A percentile compares a stretch with the other conserved stretches of the same genome.
Evolutionary conservation across 2,888 invertebrate genomes (phyloP).

Genomic region (Yponomeuta plumbellus): DNA sequence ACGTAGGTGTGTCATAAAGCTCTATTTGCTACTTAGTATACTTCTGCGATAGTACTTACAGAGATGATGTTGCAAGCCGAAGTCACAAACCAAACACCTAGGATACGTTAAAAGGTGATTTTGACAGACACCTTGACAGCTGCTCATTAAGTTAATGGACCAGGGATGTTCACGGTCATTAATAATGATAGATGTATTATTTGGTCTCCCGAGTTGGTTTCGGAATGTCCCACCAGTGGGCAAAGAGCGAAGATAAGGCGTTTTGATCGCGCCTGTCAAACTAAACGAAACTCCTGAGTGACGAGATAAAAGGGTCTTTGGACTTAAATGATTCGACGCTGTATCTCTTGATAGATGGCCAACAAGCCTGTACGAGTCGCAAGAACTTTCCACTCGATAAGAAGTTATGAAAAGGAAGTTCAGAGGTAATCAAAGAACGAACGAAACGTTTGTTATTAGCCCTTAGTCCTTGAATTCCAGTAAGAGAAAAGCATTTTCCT

Average conservation of each 20-base stretch:
- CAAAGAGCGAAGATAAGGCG: not conserved
- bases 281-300: conserved; percentile 7
- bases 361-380: not conserved
- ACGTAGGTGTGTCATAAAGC: no score
- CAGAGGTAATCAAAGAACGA: not conserved
- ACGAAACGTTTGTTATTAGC: not conserved
- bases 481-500: no score
- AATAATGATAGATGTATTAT: conserved; percentile 37
- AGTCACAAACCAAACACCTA: conserved; percentile 1
- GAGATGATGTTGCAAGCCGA: not conserved
- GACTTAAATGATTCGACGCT: not conserved
- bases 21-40: no score
- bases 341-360: conserved; percentile 2
- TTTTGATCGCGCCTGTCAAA: conserved; percentile 12
- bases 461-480: not conserved
- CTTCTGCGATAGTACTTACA: no score
- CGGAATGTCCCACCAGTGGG: conserved; percentile 3
- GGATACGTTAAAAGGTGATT: conserved; percentile 16
- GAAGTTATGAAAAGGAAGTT: not conserved
- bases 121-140: conserved; percentile 45
- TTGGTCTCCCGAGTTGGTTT: conserved; percentile 17
- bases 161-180: conserved; percentile 35
- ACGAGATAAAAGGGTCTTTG: conserved; percentile 8
- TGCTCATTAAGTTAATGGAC: conserved; percentile 46
- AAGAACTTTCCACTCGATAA: not conserved